Evolutionary conservation across 2,113 vertebrate species (phyloP).

Genomic region (Tympanuchus pallidicinctus): DNA sequence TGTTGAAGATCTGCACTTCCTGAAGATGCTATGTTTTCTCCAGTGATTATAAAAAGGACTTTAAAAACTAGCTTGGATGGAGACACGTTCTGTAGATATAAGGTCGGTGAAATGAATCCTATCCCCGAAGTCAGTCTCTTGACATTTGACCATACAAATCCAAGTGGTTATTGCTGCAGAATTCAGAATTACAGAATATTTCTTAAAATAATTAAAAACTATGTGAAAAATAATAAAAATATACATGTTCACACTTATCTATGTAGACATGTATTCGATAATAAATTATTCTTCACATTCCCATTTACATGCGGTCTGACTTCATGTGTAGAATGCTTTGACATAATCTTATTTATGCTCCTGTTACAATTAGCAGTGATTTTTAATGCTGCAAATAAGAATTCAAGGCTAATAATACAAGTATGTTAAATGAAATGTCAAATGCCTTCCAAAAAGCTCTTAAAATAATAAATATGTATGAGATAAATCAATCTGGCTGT

Average conservation of each 20-base stretch:
- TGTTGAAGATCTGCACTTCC: neutral
- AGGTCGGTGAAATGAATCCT: neutral
- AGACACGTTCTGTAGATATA: neutral
- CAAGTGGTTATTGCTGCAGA: neutral
- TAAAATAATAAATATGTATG: conserved; percentile 83
- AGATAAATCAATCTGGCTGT: conserved; percentile 76
- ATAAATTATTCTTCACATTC: neutral
- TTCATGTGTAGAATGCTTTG: neutral
- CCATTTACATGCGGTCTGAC: neutral
- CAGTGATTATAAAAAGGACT: neutral
- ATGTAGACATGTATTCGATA: no score
- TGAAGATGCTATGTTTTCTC: neutral
- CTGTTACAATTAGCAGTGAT: conserved; percentile 73
- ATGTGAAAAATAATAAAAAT: neutral
- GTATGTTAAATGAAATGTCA: conserved; percentile 82
- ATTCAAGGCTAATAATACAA: conserved; percentile 80
- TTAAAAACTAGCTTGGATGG: neutral
- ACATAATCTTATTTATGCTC: conserved; percentile 37
- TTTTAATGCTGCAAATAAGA: conserved; percentile 75
- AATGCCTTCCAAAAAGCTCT: conserved; percentile 81
- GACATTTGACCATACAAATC: neutral
- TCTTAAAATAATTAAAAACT: neutral
- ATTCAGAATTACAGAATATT: neutral
- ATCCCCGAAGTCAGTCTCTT: neutral
- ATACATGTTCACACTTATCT: neutral